A percentile compares a stretch with the other conserved stretches of the same genome.
phyloP scores from a whole-genome alignment of 2,797 vertebrate species.

The Leuciscus waleckii region DNA sequence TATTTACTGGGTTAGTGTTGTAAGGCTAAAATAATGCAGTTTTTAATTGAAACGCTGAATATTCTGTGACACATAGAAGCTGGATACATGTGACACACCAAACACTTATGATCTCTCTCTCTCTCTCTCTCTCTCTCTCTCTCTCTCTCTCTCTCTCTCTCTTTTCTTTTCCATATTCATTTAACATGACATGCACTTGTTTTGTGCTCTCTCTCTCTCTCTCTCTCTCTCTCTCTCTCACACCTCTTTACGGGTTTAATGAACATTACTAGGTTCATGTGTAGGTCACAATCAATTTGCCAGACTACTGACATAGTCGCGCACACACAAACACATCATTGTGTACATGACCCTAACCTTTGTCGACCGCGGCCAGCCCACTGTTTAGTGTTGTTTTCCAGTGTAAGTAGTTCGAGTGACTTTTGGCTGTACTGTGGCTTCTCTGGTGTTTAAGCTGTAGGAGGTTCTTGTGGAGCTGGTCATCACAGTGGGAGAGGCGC shows the following conservation, averaged over 20 bases:
- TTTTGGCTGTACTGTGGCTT: slow-evolving; percentile 41
- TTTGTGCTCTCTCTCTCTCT: slow-evolving; percentile 37
- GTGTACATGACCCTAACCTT: slow-evolving; percentile 34
- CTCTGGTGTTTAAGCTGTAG: slow-evolving; percentile 45
- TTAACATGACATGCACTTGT: too few species aligned
- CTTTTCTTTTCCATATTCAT: too few species aligned
- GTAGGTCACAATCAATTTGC: slow-evolving; percentile 74
- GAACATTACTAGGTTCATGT: slow-evolving; percentile 78
- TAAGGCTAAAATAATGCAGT: slow-evolving; percentile 11
- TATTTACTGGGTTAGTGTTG: slow-evolving; percentile 8
- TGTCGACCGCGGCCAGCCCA: neutral
- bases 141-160: slow-evolving; percentile 34
- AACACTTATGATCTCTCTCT: slow-evolving; percentile 7
- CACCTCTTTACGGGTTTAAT: slow-evolving; percentile 79
- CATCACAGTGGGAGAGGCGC: slow-evolving; percentile 31
- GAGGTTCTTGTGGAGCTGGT: slow-evolving; percentile 44
- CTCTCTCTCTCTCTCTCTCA: slow-evolving; percentile 46
- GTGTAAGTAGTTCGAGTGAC: slow-evolving; percentile 66
- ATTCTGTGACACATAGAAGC: slow-evolving; percentile 41
- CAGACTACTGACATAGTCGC: slow-evolving; percentile 66
- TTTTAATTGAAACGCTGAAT: slow-evolving; percentile 42
- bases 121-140: slow-evolving; percentile 36
- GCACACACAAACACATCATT: slow-evolving; percentile 13
- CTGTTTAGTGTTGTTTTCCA: slow-evolving; percentile 46
- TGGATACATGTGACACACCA: slow-evolving; percentile 47